phyloP scores from a whole-genome alignment of 2,888 invertebrate species.

The Epinotia demarniana region DNA sequence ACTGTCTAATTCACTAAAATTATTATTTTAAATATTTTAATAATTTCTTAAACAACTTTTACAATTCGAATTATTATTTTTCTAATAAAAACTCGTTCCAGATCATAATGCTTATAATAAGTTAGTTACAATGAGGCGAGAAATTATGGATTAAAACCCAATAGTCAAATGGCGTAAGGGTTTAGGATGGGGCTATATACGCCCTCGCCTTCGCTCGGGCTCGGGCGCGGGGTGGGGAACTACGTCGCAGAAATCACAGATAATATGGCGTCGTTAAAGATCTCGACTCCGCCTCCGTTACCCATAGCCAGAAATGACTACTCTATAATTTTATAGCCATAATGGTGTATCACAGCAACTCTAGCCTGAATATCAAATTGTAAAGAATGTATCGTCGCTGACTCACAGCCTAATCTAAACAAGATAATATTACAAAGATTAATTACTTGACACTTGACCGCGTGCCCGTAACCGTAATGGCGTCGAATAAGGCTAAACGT shows the following conservation, averaged over 20 bases:
- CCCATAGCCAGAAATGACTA: constrained; percentile 73
- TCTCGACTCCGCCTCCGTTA: constrained; percentile 55
- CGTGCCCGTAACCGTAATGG: constrained; percentile 53
- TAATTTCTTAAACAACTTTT: constrained; percentile 79
- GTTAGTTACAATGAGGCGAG: constrained; percentile 54
- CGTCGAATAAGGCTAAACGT: constrained; percentile 67
- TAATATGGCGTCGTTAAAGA: constrained; percentile 65
- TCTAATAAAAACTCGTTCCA: constrained; percentile 74
- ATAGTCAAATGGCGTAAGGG: constrained; percentile 54
- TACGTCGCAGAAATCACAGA: constrained; percentile 76
- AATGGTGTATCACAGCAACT: constrained; percentile 83
- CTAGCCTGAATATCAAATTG: constrained; percentile 82
- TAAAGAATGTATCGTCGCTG: constrained; percentile 80
- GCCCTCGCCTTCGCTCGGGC: background rate
- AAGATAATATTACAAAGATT: constrained; percentile 68
- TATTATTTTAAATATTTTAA: constrained; percentile 80
- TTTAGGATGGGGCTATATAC: constrained; percentile 46
- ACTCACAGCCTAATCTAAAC: constrained; percentile 81
- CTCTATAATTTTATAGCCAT: constrained; percentile 77
- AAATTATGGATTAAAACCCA: constrained; percentile 50
- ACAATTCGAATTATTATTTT: constrained; percentile 73
- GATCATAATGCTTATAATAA: constrained; percentile 66
- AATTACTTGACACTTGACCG: constrained; percentile 68
- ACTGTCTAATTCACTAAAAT: constrained; percentile 81
- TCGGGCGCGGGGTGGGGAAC: constrained; percentile 50